These are phyloP conservation scores for Stramonita haemastoma DNA, from an alignment of 2,888 invertebrate species.

Conservation along the genomic window DNA sequence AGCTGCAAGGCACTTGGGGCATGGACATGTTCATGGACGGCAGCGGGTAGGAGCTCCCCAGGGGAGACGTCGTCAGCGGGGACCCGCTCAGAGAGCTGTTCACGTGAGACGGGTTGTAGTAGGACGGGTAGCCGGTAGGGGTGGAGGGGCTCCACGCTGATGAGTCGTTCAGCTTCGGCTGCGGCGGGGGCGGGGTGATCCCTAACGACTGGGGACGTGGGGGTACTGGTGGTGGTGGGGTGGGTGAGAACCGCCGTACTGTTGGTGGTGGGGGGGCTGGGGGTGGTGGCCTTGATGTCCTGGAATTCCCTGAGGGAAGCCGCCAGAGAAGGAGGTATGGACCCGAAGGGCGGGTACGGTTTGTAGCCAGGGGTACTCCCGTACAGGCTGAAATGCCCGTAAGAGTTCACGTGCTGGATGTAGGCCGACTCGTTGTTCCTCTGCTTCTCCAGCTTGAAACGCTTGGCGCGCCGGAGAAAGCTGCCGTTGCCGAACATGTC, in stretches of 20 bases:
- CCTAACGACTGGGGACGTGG: slow-evolving; percentile 18
- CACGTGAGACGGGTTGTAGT: slow-evolving; percentile 21
- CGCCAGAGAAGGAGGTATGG: slow-evolving; percentile 56
- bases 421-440: slow-evolving; percentile 57
- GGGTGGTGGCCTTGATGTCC: slow-evolving; percentile 37
- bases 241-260: slow-evolving; percentile 21
- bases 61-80: slow-evolving; percentile 28
- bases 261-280: slow-evolving; percentile 19
- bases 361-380: slow-evolving; percentile 60
- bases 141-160: slow-evolving; percentile 19
- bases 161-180: slow-evolving; percentile 34
- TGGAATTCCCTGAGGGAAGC: slow-evolving; percentile 62
- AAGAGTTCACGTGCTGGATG: slow-evolving; percentile 65
- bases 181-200: background rate
- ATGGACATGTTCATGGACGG: slow-evolving; percentile 33
- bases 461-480: slow-evolving; percentile 74
- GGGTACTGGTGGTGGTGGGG: slow-evolving; percentile 34
- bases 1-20: slow-evolving; percentile 30
- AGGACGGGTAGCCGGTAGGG: slow-evolving; percentile 21
- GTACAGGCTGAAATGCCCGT: slow-evolving; percentile 68
- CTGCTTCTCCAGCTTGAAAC: slow-evolving; percentile 69
- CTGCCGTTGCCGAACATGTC: slow-evolving; percentile 78
- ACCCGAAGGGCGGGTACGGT: slow-evolving; percentile 64
- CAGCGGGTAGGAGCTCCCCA: slow-evolving; percentile 34
- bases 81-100: slow-evolving; percentile 36